A percentile compares a stretch with the other conserved stretches of the same genome.
Conservation (phyloP, 2,113 vertebrate genomes). For the Cephalopholis sonnerati region DNA sequence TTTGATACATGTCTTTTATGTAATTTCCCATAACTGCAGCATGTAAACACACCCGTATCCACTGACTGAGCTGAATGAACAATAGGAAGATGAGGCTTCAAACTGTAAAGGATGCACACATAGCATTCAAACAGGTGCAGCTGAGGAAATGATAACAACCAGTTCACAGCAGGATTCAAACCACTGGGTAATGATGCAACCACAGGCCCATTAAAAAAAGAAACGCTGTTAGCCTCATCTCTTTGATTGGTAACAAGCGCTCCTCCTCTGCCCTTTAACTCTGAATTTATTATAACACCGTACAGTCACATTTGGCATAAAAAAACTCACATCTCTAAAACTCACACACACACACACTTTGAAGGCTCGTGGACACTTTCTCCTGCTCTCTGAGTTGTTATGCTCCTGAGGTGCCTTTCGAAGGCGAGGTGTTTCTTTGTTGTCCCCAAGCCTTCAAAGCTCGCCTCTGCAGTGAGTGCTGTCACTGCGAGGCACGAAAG, state of each 20-base stretch:
- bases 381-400: neutral
- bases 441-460: neutral
- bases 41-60: neutral
- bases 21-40: neutral
- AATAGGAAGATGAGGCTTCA: neutral
- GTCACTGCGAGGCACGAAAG: neutral
- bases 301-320: slow-evolving; percentile 13
- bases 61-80: neutral
- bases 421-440: slow-evolving; percentile 3
- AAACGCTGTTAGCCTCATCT: slow-evolving; percentile 2
- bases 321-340: slow-evolving; percentile 23
- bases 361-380: neutral
- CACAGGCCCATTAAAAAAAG: slow-evolving; percentile 8
- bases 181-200: neutral
- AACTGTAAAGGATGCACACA: neutral
- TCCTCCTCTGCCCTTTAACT: slow-evolving; percentile 4
- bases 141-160: slow-evolving; percentile 4
- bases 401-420: neutral
- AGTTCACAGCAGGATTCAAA: slow-evolving; percentile 1
- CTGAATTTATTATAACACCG: slow-evolving; percentile 27
- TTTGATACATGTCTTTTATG: neutral
- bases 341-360: neutral
- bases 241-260: slow-evolving; percentile 8
- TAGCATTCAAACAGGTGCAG: neutral
- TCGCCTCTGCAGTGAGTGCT: neutral